Evolutionary conservation across 2,113 vertebrate genomes (phyloP), one percentile per base, ranked within the genome.

Genomic region (Seriola aureovittata): DNA sequence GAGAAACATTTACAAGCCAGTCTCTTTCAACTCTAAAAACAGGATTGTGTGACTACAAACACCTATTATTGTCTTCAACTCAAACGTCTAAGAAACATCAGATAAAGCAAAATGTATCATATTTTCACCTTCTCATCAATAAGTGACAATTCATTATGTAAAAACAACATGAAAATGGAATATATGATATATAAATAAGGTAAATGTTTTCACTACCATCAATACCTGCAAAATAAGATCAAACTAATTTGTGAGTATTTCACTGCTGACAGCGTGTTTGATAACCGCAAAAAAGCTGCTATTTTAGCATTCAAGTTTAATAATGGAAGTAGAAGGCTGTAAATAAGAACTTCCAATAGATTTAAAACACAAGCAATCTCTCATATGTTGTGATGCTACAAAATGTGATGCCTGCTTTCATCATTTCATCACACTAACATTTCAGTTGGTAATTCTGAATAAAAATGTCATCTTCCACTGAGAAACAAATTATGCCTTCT

Each of bases 401-500:
- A 64, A 78, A 76, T n/a, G 48, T 34, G 68, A 67, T 6, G 62
- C 17, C 65, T 44, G 77, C 71, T 66, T 75, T 85, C 67, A 69
- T 85, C 42, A 46, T 44, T 67, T 78, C 68, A 48, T 80, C 14
- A 46, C 21, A 10, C 52, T 59, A 73, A 89, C 78, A 29, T 71
- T 60, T 86, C 64, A 50, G 74, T 82, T 86, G 71, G 48, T 68
- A 64, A 77, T 73, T 88, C 67, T 4, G 10, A 73, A 69, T 23
- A 81, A 81, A 80, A 84, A 77, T 65, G 55, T 74, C 21, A 44
- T 81, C 63, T 58, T 83, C 75, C 5, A 14, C 81, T 12, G 71
- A 88, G 71, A 80, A 66, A 29, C 55, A 80, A 80, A 80, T 82
- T 38, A 68, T 57, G 66, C 63, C 9, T 62, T 64, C 68, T 86